A percentile compares a stretch with the other conserved stretches of the same genome.
These are phyloP conservation scores for Apeltes quadracus DNA, from an alignment of 2,113 vertebrate genomes.

Conservation along the genomic window DNA sequence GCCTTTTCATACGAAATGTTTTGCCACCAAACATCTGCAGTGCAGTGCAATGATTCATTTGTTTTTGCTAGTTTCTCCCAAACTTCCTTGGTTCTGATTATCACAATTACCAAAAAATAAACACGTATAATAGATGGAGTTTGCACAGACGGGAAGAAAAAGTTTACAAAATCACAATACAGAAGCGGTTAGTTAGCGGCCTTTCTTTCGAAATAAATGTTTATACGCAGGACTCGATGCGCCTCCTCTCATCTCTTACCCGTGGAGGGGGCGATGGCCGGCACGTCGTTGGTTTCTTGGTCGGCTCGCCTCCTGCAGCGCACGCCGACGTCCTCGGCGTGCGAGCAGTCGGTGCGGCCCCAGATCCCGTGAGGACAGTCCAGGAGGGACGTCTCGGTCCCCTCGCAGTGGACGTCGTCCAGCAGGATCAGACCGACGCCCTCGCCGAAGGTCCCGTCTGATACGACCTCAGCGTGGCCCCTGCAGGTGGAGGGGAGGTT, in stretches of 20 bases:
- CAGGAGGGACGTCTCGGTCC: constrained; percentile 85
- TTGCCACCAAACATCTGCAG: constrained; percentile 18
- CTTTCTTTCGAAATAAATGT: neutral
- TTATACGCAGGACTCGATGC: too few relatives aligned
- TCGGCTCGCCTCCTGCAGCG: constrained; percentile 74
- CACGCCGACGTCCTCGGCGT: constrained; percentile 87
- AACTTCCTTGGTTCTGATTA: neutral
- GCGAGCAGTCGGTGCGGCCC: constrained; percentile 91
- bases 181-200: neutral
- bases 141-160: neutral
- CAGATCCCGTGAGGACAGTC: constrained; percentile 87
- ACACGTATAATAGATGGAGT: neutral
- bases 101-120: neutral
- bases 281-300: constrained; percentile 77
- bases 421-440: constrained; percentile 87
- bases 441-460: constrained; percentile 78
- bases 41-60: neutral
- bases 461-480: constrained; percentile 76
- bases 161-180: neutral
- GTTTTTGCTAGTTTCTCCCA: neutral
- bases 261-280: constrained; percentile 71
- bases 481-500: constrained; percentile 44
- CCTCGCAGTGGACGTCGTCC: constrained; percentile 87
- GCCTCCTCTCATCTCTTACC: constrained; percentile 49
- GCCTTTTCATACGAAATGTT: constrained; percentile 13